Evolutionary conservation across 2,797 vertebrate species (phyloP).

Genomic region (Myotis pilosus): DNA sequence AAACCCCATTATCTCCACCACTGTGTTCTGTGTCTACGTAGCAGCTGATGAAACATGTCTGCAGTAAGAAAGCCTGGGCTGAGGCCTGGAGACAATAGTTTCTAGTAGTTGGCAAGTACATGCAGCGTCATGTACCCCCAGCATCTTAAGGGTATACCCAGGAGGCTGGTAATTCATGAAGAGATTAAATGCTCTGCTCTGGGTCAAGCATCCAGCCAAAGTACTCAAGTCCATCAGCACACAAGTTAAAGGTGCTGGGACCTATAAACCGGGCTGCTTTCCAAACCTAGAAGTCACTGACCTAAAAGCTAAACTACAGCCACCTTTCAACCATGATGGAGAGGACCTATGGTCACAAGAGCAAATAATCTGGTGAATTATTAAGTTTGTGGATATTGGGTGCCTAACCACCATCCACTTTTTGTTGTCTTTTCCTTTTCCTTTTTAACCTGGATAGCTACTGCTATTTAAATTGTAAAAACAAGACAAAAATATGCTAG

Average conservation of each 20-base stretch:
- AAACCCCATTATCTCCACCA: not conserved
- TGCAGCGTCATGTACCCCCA: not conserved
- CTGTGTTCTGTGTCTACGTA: not conserved
- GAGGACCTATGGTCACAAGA: not conserved
- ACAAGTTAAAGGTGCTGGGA: not conserved
- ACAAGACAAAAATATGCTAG: not conserved
- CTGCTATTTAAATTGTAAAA: not conserved
- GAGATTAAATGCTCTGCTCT: not conserved
- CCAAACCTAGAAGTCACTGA: not conserved
- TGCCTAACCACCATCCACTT: not conserved
- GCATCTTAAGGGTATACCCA: fast-evolving
- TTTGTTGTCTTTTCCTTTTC: not conserved
- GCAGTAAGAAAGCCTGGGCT: not conserved
- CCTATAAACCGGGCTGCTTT: not conserved
- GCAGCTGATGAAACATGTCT: not conserved
- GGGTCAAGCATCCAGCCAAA: not conserved
- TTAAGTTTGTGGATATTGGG: not conserved
- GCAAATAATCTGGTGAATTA: not conserved
- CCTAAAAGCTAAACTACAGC: not conserved
- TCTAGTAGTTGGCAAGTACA: not conserved
- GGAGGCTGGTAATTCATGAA: not conserved
- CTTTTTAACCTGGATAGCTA: not conserved
- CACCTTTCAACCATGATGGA: not conserved
- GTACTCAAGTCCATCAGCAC: not conserved
- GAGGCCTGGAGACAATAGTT: not conserved